These are phyloP conservation scores for Pyxicephalus adspersus DNA, from an alignment of 2,113 vertebrate genomes.

Conservation along the genomic window DNA sequence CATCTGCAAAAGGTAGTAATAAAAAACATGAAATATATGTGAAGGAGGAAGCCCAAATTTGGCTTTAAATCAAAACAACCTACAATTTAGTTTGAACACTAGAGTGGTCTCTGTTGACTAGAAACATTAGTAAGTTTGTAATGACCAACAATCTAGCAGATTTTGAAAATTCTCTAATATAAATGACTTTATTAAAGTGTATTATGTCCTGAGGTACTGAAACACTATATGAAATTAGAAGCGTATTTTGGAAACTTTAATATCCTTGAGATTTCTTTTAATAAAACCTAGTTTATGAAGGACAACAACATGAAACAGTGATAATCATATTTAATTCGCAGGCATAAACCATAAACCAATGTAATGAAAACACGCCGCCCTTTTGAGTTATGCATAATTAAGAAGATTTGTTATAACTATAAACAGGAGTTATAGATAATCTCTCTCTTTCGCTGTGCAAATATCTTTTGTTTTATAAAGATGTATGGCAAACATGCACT, in stretches of 20 bases:
- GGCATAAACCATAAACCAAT: conserved; percentile 28
- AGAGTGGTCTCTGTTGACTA: too few relatives aligned
- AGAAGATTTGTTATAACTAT: conserved; percentile 47
- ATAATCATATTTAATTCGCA: conserved; percentile 35
- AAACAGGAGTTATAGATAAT: conserved; percentile 28
- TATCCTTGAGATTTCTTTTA: conserved; percentile 23
- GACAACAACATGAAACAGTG: background rate
- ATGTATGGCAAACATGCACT: conserved; percentile 8
- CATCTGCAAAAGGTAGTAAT: too few relatives aligned
- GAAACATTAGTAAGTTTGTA: too few relatives aligned
- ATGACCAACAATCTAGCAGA: too few relatives aligned
- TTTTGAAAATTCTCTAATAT: background rate
- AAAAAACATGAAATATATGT: too few relatives aligned
- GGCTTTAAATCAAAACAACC: too few relatives aligned
- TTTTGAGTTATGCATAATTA: conserved; percentile 48
- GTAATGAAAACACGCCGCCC: conserved; percentile 42
- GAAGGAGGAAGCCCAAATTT: too few relatives aligned
- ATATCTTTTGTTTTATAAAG: conserved; percentile 21
- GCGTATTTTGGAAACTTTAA: background rate
- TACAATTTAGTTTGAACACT: too few relatives aligned
- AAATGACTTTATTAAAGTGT: background rate
- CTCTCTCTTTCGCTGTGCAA: background rate
- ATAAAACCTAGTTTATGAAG: conserved; percentile 28
- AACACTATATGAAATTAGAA: background rate
- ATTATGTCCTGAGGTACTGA: background rate